Evolutionary conservation across 2,113 vertebrate genomes (phyloP).

Genomic region (Phrynosoma blainvillii): DNA sequence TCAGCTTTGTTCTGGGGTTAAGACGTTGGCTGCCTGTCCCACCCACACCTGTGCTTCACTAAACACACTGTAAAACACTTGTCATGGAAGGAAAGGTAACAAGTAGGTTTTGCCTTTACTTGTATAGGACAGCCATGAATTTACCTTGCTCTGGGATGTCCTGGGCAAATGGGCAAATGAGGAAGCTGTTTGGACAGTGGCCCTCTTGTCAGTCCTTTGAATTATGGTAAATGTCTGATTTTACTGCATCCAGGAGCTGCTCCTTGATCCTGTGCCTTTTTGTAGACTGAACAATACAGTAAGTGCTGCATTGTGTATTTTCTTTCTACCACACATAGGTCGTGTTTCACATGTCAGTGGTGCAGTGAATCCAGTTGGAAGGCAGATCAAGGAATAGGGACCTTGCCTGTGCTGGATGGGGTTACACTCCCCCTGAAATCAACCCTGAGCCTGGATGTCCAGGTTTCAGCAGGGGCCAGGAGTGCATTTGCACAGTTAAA

Average conservation of each 20-base stretch:
- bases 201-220: neutral
- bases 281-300: neutral
- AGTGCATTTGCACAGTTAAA: no score
- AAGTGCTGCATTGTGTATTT: neutral
- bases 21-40: neutral
- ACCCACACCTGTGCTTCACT: neutral
- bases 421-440: no score
- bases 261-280: neutral
- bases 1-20: neutral
- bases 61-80: neutral
- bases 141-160: neutral
- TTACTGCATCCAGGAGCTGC: neutral
- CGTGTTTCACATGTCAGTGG: no score
- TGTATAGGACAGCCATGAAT: neutral
- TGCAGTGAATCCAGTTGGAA: no score
- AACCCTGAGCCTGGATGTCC: no score
- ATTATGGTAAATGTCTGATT: neutral
- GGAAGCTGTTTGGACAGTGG: neutral
- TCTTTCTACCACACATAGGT: no score
- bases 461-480: no score
- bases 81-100: neutral
- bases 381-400: no score
- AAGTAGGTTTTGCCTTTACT: neutral
- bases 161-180: neutral
- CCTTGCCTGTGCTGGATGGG: no score